A percentile compares a stretch with the other conserved stretches of the same genome.
phyloP scores from a whole-genome alignment of 2,113 vertebrate genomes.

The Gorsachius goisagi region DNA sequence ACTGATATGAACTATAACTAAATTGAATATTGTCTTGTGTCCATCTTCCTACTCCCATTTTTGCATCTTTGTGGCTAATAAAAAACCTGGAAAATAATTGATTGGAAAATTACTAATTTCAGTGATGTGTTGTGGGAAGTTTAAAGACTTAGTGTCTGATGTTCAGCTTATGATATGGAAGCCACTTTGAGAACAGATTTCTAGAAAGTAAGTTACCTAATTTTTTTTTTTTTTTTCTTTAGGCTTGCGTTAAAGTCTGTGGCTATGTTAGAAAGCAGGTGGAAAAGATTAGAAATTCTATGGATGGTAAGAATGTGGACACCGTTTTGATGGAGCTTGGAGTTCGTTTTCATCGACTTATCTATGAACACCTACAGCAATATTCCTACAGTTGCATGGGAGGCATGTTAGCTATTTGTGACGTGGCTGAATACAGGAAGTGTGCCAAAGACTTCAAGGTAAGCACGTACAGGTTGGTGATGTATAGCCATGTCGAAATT shows the following conservation, averaged over 20 bases:
- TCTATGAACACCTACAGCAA: constrained; percentile 96
- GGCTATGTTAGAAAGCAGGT: constrained; percentile 93
- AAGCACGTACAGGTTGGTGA: neutral
- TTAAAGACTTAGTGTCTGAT: neutral
- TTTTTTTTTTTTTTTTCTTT: neutral
- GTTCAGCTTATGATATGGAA: neutral
- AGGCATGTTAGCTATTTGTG: constrained; percentile 98
- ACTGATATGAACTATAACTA: neutral
- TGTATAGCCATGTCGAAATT: neutral
- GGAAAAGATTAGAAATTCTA: constrained; percentile 93
- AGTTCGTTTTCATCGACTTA: constrained; percentile 95
- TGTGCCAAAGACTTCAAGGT: constrained; percentile 97
- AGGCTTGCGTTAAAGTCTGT: constrained; percentile 98
- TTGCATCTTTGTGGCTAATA: neutral
- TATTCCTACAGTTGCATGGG: constrained; percentile 98
- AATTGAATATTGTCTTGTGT: neutral
- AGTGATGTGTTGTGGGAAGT: neutral
- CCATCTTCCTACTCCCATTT: neutral
- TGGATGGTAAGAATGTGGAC: constrained; percentile 99
- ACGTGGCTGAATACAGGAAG: constrained; percentile 95
- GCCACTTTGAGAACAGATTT: neutral
- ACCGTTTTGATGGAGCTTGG: constrained; percentile 94
- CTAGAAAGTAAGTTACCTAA: neutral
- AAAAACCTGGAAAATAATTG: neutral
- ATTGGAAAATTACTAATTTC: neutral